Percentiles rank a stretch among this genome's conserved stretches.
Conservation (phyloP, 2,113 vertebrate genomes). For the Egretta garzetta region DNA sequence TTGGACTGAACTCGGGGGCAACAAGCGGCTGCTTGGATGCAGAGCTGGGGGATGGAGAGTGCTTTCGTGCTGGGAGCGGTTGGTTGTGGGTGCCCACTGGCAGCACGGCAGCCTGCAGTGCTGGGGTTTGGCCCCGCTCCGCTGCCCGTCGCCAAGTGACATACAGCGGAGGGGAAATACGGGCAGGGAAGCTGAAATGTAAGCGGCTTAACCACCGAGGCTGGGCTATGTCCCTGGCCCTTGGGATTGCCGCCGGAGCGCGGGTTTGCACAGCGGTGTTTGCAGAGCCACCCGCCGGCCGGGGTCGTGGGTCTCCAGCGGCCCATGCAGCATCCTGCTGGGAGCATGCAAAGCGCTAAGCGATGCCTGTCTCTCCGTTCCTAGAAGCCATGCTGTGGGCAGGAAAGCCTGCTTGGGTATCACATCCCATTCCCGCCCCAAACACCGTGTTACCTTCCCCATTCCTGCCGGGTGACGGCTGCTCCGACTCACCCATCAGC, state of each 20-base stretch:
- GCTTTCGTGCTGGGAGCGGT: not conserved
- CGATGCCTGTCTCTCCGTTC: not conserved
- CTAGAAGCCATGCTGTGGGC: not conserved
- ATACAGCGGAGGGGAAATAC: not conserved
- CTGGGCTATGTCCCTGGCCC: not conserved
- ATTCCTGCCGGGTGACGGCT: not conserved
- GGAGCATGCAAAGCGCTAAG: not conserved
- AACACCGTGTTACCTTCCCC: not conserved
- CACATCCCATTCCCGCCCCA: not conserved
- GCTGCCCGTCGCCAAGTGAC: not conserved
- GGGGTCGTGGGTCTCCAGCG: fast-evolving
- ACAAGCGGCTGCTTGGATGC: fast-evolving
- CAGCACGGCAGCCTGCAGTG: fast-evolving
- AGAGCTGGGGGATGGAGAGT: not conserved
- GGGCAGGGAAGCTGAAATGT: not conserved
- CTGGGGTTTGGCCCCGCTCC: not conserved
- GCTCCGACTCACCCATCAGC: not conserved
- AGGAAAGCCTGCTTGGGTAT: not conserved
- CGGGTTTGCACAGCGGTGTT: not conserved
- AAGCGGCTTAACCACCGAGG: not conserved
- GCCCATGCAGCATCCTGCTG: not conserved
- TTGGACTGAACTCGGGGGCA: not conserved
- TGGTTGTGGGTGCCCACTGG: not conserved
- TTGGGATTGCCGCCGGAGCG: fast-evolving
- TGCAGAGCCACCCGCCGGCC: fast-evolving